Conservation (phyloP, 2,888 invertebrate genomes). For the Epistrophe grossulariae region DNA sequence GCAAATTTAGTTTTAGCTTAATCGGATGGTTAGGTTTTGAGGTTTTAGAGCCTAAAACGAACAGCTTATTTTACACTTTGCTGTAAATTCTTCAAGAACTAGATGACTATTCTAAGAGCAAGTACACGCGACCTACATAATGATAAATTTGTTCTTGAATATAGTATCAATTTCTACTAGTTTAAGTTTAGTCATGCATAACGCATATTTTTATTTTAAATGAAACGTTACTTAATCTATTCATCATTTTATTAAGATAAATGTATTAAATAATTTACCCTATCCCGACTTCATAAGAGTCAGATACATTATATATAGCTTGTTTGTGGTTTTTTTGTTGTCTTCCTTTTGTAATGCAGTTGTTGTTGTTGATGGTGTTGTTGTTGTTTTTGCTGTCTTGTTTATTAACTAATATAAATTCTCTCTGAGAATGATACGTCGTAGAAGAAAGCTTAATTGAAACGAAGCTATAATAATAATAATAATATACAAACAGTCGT, state of each 20-base stretch:
- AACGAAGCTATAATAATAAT: neutral
- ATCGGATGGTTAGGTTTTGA: no score
- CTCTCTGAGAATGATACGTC: slow-evolving; percentile 3
- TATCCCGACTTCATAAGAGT: neutral
- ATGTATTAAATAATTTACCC: slow-evolving; percentile 8
- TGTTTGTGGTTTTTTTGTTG: neutral
- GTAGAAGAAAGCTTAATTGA: slow-evolving; percentile 31
- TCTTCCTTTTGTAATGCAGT: neutral
- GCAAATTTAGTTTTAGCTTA: no score
- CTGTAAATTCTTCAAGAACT: neutral
- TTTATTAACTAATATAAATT: slow-evolving; percentile 12
- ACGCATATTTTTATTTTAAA: slow-evolving; percentile 17
- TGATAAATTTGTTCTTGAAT: neutral
- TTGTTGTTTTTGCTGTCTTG: slow-evolving; percentile 9
- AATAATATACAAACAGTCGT: neutral
- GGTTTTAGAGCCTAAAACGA: no score
- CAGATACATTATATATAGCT: neutral
- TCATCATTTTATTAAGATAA: slow-evolving; percentile 1
- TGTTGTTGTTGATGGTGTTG: neutral
- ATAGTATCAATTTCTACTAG: slow-evolving; percentile 40
- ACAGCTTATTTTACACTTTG: no score
- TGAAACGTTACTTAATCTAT: slow-evolving; percentile 27
- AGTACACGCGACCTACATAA: neutral
- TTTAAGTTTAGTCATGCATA: slow-evolving; percentile 35
- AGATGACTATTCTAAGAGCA: neutral